phyloP scores from a whole-genome alignment of 2,888 invertebrate species.

The Clivina fossor region DNA sequence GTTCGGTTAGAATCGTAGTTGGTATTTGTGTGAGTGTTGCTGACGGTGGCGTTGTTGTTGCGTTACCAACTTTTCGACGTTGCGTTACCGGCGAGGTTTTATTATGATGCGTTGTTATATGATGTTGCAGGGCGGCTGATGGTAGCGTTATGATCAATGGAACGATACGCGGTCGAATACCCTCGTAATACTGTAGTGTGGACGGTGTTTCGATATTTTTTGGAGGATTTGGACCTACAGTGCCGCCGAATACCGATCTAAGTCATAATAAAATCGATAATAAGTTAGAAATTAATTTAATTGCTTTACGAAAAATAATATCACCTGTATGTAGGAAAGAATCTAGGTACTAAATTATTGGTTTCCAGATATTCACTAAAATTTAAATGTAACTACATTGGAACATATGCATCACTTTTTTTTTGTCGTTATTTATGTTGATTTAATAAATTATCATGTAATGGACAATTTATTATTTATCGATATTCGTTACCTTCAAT shows the following conservation, averaged over 20 bases:
- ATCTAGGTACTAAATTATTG: no score
- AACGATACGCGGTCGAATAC: conserved; percentile 60
- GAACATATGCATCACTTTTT: no score
- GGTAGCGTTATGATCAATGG: conserved; percentile 58
- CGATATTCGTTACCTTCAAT: no score
- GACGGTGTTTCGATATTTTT: conserved; percentile 54
- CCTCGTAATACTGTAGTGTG: conserved; percentile 67
- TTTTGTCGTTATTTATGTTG: no score
- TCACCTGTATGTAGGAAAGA: no score
- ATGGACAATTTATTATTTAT: no score
- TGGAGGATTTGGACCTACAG: conserved; percentile 77
- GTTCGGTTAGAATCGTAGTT: conserved; percentile 34
- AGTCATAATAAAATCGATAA: not conserved
- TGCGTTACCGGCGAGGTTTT: conserved; percentile 50
- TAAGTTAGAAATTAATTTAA: not conserved
- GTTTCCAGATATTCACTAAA: no score
- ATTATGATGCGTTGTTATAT: conserved; percentile 58
- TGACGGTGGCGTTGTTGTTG: conserved; percentile 50
- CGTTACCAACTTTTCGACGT: conserved; percentile 41
- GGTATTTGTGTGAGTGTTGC: conserved; percentile 42
- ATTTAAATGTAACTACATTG: no score
- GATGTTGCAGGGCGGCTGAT: conserved; percentile 43
- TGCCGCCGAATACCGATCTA: conserved; percentile 80
- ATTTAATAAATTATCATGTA: no score
- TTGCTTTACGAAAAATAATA: no score